Evolutionary conservation across 2,797 vertebrate species (phyloP), one percentile per base, ranked within the genome.

Genomic region (Acanthurus lineatus): DNA sequence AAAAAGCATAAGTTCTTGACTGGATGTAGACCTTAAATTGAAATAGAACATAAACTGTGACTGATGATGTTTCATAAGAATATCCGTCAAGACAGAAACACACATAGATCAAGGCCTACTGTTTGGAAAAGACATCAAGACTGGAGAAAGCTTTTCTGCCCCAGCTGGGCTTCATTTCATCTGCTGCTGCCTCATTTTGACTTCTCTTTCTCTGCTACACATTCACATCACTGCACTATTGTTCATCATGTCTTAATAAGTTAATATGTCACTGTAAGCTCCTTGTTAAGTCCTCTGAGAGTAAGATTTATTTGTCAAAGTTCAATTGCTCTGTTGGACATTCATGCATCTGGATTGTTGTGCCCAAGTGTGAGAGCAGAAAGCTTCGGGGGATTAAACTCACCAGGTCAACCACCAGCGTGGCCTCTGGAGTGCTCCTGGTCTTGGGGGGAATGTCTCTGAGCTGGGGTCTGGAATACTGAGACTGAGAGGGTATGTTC

Each of bases 381-480:
- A 81, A 3, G 48, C 6, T 25, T 19, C 4, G 19, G 62, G 73
- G 1, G 59, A 45, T 19, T 56, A 6, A 68, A 88, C 93, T 91
- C 73, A 96, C 96, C 95, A 96, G 85, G 80, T 96, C 96, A 9
- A 97, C 83, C 72, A 97, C 95, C 20, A 97, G 92, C 0, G 95
- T 96, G 79, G 86, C 82, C 76, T 93, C 91, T 0, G 91, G 90
- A 0, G 87, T 94, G 88, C 96, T 95, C 78, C 95, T 93, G 3
- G 93, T 96, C 77, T 93, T 97, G 1, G 92, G 89, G 1, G 94
- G 94, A 48, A 95, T 92, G 0, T 93, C 94, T 69, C 82, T 73
- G 44, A 86, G 73, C 59, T 86, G 66, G 7, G 91, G 91, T 16
- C 78, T 92, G 60, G 91, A 91, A 20, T 89, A 77, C 0, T 92